Evolutionary conservation across 2,888 invertebrate species (phyloP), one percentile per base, ranked within the genome.

Genomic region (Aspidiotus rigidus): DNA sequence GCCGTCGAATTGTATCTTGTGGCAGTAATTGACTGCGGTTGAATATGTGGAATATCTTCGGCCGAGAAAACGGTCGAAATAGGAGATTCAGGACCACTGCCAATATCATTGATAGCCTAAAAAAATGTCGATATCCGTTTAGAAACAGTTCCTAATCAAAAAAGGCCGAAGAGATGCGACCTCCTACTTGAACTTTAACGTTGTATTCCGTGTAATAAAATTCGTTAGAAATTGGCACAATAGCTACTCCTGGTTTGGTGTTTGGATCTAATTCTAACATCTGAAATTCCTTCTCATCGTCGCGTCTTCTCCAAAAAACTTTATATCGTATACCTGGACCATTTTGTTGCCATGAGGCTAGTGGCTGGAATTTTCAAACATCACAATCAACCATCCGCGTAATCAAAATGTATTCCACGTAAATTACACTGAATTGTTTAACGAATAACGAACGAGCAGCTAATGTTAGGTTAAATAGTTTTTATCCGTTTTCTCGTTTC

Each of bases 41-140:
- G 89, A 42, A 89, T 89, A 77, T 89, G 89, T 0, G 94, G 94
- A 90, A 93, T 92, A 76, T 92, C 91, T 78, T 93, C 93, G 0
- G 93, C 93, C 9, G 91, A 92, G 77, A 85, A 90, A 74, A 93
- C 86, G 0, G 86, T 83, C 0, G 83, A 83, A 3, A 86, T 81
- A 8, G 85, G 84, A 71, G 93, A 93, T 74, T 87, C 85, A 0
- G 93, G 93, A 0, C 96, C 96, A 8, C 81, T 80, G 0, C 94
- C 96, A 16, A 88, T 79, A 69, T 86, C 86, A 77, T 93, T 93
- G 61, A 87, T 84, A 0, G 90, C 85, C 79, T 80, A 74, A 17
- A 73, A 71, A 41, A 49, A 63, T 16, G 28, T 57, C 1, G n/a
- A n/a, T 13, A 62, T 17, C 13, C 3, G 40, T 39, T 28, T 28